These are phyloP conservation scores for Bos taurus DNA, from an alignment of 2,113 vertebrate species.

Conservation along the genomic window ARS-UCD2.0 NC_037337.1:10508501-10509000, in stretches of 20 bases:
- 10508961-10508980: not conserved
- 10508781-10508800: not conserved
- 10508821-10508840: not conserved
- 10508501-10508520: not conserved
- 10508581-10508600: not conserved
- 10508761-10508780: not conserved
- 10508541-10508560: not conserved
- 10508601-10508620: not conserved
- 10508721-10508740: not conserved
- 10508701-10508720: not conserved
- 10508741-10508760: not conserved
- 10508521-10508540: not conserved
- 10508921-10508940: constrained; percentile 8
- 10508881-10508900: constrained; percentile 6
- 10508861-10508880: not conserved
- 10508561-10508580: not conserved
- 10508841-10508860: not conserved
- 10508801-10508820: constrained; percentile 1
- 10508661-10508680: not conserved
- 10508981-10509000: constrained; percentile 25
- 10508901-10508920: not conserved
- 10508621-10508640: accelerated
- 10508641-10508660: not conserved
- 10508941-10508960: not conserved
- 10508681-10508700: not conserved